These are phyloP conservation scores for Lonchura striata DNA, from an alignment of 2,113 vertebrate species.

Conservation along the genomic window DNA sequence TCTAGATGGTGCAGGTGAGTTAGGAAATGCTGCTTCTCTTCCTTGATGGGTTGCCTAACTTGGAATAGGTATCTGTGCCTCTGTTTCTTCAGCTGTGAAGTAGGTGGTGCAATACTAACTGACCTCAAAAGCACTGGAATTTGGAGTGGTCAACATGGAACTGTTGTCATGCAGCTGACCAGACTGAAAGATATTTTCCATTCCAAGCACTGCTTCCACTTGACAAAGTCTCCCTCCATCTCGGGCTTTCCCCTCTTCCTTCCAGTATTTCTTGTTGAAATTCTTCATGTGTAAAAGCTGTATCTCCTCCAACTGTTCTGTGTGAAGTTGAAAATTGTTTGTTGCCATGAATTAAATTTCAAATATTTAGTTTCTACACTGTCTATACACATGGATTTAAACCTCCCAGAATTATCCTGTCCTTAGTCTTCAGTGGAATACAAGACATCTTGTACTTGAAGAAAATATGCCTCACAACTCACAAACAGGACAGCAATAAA, in stretches of 20 bases:
- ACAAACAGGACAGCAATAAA: neutral
- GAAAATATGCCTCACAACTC: neutral
- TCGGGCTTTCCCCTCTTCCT: neutral
- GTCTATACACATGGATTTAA: neutral
- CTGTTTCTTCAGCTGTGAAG: neutral
- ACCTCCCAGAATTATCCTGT: neutral
- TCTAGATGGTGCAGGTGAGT: conserved; percentile 58
- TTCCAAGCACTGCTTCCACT: neutral
- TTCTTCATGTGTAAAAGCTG: neutral
- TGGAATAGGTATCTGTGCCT: neutral
- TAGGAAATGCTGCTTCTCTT: neutral
- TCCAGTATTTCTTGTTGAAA: neutral
- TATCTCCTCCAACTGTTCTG: neutral
- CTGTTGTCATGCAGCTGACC: neutral
- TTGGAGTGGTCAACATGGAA: neutral
- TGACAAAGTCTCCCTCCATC: neutral
- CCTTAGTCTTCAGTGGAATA: neutral
- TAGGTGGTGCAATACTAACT: neutral
- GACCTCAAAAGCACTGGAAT: neutral
- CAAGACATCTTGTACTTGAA: neutral
- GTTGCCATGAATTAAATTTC: neutral
- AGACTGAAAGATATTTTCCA: neutral
- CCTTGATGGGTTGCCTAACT: neutral
- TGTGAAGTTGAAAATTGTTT: neutral
- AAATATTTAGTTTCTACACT: neutral